Base-by-base conservation (phyloP, 2,888 invertebrate genomes). In the Tortricodes alternella region DNA sequence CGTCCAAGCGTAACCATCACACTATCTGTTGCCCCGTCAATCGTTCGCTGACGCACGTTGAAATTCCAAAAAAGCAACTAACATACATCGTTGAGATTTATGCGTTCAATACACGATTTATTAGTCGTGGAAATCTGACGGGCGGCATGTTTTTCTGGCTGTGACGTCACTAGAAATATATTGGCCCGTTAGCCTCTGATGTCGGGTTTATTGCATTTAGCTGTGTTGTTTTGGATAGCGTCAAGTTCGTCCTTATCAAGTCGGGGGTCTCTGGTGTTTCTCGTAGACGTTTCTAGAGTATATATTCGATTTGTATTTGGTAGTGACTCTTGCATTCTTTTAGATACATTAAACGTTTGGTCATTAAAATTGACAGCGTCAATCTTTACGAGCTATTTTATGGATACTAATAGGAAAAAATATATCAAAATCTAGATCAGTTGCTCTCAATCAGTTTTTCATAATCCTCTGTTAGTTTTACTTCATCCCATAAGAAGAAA, bases 81-180 rank as follows among this genome's bases (percentile, higher is more conserved):
- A 59, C 67, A 63, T 61, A 66, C 61, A 66, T 65, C 61, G 53
- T 46, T 2, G 24, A 62, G 68, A 68, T 68, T 66, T 68, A 68
- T 64, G 34, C 55, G 58, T 58, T 41, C 58, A 58, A 63, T 56
- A 43, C 51, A 53, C 60, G 66, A 68, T 68, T 64, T 68, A 65
- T 68, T 62, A 53, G 55, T 46, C 51, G 50, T 38, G 19, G 52
- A 57, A 65, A 64, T 64, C 52, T 59, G 55, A 51, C 58, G 63
- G 53, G 41, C 43, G 59, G 49, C 46, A 52, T 62, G 62, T 59
- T 61, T 53, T 46, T 50, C 55, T 64, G 61, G 46, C 15, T 53
- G 59, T 66, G 65, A 66, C 66, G 64, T 64, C 59, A 60, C 60
- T 32, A 60, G 61, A 65, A 60, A 68, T 65, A n/a, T n/a, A 63